Percentiles rank a stretch among this genome's conserved stretches.
These are phyloP conservation scores for Rhinolophus ferrumequinum DNA, from an alignment of 2,113 vertebrate species.

Conservation along the genomic window DNA sequence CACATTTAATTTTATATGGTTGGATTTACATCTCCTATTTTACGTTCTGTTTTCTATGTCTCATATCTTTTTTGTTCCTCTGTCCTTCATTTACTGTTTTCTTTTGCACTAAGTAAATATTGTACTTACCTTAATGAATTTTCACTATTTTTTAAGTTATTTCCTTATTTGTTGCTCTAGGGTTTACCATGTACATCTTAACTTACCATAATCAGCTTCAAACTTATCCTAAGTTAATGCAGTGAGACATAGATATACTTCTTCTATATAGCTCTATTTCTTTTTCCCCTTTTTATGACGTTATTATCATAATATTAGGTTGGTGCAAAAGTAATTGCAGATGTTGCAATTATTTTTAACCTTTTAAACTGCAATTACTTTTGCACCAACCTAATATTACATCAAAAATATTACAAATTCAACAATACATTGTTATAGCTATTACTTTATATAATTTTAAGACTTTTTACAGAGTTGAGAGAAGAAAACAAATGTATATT, in stretches of 20 bases:
- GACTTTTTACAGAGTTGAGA: neutral
- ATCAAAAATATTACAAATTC: neutral
- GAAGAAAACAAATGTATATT: neutral
- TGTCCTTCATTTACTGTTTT: neutral
- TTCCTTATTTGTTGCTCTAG: neutral
- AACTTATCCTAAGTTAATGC: conserved; percentile 14
- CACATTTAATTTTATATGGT: neutral
- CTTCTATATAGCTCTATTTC: neutral
- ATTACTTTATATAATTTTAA: conserved; percentile 6
- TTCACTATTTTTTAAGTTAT: conserved; percentile 8
- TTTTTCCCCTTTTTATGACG: neutral
- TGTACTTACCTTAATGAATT: conserved; percentile 30
- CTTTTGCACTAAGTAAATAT: conserved; percentile 4
- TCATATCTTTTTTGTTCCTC: neutral
- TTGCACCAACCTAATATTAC: neutral
- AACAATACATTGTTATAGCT: neutral
- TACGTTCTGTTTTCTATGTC: conserved; percentile 4
- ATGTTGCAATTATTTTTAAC: no score
- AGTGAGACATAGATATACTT: neutral
- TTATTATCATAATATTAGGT: neutral
- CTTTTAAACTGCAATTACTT: no score
- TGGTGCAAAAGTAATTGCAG: no score
- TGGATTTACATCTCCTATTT: neutral
- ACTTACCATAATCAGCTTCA: neutral
- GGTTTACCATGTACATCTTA: neutral